A percentile compares a stretch with the other conserved stretches of the same genome.
These are phyloP conservation scores for Hemitrygon akajei DNA, from an alignment of 2,797 vertebrate species.

Conservation along the genomic window DNA sequence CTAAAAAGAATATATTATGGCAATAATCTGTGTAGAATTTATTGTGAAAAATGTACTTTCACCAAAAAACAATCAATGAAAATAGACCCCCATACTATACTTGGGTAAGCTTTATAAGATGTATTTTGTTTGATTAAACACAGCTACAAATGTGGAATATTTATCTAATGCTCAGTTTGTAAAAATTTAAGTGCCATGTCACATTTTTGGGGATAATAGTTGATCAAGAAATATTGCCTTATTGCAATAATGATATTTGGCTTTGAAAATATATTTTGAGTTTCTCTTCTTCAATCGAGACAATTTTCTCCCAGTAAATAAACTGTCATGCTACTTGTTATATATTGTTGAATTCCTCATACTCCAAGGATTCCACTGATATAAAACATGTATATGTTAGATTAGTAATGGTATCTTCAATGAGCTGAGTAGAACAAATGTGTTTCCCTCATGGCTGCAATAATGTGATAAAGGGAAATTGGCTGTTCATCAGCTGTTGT, in stretches of 20 bases:
- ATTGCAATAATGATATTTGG: constrained; percentile 84
- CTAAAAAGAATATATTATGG: constrained; percentile 15
- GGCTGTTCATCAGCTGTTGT: constrained; percentile 90
- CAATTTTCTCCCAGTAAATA: constrained; percentile 99
- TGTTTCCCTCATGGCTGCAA: constrained; percentile 83
- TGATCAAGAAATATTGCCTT: constrained; percentile 85
- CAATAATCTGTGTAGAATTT: constrained; percentile 8
- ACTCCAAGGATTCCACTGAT: constrained; percentile 85
- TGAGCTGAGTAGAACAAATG: constrained; percentile 99
- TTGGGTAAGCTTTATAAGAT: constrained; percentile 16
- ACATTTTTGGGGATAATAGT: constrained; percentile 74
- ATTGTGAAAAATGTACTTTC: constrained; percentile 25
- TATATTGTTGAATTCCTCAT: constrained; percentile 92
- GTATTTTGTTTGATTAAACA: constrained; percentile 28
- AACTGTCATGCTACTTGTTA: constrained; percentile 99
- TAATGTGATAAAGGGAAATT: constrained; percentile 99
- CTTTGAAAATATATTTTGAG: constrained; percentile 82
- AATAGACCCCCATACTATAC: neutral
- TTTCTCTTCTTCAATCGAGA: constrained; percentile 86
- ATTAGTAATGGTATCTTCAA: constrained; percentile 99
- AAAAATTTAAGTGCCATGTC: constrained; percentile 70
- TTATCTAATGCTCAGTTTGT: constrained; percentile 57
- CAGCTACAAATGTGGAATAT: constrained; percentile 25
- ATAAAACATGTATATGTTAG: constrained; percentile 99
- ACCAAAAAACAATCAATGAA: neutral